These are phyloP conservation scores for Alouatta palliata DNA, from an alignment of 2,113 vertebrate species.

Conservation along the genomic window DNA sequence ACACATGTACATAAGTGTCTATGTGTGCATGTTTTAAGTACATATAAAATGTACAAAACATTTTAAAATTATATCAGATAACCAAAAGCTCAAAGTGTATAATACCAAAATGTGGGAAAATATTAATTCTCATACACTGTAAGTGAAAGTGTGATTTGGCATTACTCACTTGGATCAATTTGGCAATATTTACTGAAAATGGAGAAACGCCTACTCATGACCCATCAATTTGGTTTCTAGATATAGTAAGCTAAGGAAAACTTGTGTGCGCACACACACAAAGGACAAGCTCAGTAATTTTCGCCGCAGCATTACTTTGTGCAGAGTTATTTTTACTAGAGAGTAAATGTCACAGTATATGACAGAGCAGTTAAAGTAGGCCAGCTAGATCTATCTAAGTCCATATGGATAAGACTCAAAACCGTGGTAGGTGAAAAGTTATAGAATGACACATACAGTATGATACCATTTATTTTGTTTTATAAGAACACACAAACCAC, in stretches of 20 bases:
- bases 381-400: not conserved
- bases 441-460: not conserved
- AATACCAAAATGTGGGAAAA: not conserved
- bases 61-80: not conserved
- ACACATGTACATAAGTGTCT: not conserved
- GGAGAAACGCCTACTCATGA: not conserved
- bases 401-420: not conserved
- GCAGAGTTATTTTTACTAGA: not conserved
- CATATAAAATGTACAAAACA: not conserved
- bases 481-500: not conserved
- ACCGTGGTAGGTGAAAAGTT: not conserved
- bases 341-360: not conserved
- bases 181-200: slow-evolving; percentile 22
- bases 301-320: not conserved
- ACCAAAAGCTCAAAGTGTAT: not conserved
- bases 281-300: not conserved
- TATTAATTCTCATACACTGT: not conserved
- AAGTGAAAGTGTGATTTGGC: not conserved
- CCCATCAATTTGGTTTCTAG: not conserved
- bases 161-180: not conserved
- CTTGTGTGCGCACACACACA: not conserved
- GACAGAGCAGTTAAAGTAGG: not conserved
- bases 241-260: not conserved
- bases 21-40: not conserved
- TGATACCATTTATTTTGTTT: not conserved